Evolutionary conservation across 64 coral and sea anemone species (phyloP).

Genomic region (Astreopora myriophthalma): DNA sequence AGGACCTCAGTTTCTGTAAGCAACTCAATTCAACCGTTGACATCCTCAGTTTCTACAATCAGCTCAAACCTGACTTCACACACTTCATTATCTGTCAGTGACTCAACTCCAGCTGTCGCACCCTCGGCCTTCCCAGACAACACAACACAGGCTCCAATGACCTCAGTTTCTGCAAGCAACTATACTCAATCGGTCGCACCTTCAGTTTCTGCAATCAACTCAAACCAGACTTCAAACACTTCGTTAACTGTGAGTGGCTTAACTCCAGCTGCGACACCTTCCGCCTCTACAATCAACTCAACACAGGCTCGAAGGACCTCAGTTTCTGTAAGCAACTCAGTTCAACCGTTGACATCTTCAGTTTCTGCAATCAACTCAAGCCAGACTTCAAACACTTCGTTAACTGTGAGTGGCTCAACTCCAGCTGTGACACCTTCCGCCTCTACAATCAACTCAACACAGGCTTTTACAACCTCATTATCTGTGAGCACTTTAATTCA

Average conservation of each 20-base stretch:
- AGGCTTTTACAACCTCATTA: neutral
- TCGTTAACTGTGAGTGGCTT: too few relatives aligned
- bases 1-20: neutral
- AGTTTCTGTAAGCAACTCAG: neutral
- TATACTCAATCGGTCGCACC: too few relatives aligned
- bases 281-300: neutral
- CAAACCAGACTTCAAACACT: neutral
- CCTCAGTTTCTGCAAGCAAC: too few relatives aligned
- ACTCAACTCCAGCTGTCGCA: too few relatives aligned
- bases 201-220: too few relatives aligned
- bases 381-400: neutral
- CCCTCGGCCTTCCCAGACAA: too few relatives aligned
- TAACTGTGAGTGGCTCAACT: neutral
- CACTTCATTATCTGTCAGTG: too few relatives aligned
- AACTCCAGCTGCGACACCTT: too few relatives aligned
- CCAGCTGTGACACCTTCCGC: neutral
- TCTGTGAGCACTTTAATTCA: neutral
- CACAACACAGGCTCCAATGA: too few relatives aligned
- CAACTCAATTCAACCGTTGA: neutral
- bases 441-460: neutral
- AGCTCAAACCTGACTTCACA: too few relatives aligned
- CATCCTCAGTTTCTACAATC: too few relatives aligned
- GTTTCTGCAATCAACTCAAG: neutral
- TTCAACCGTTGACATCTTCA: neutral
- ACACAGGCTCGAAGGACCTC: neutral